Conservation (phyloP, 2,797 vertebrate genomes). For the Acipenser transmontanus region DNA sequence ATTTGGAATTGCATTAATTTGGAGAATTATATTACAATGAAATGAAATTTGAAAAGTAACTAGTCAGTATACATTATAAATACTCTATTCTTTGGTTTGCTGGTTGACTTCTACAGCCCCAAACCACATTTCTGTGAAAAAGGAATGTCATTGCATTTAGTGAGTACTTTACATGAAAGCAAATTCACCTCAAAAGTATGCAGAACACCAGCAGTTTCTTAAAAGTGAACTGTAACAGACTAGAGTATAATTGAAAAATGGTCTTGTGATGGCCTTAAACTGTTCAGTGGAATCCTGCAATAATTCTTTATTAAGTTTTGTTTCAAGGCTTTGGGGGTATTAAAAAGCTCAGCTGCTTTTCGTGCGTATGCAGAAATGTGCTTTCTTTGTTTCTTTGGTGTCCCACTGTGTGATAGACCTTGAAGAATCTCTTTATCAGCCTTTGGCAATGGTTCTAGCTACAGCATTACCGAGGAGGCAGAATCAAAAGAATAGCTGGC, state of each 20-base stretch:
- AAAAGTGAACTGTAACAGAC: not conserved
- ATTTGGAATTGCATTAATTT: too few species aligned
- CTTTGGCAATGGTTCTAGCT: not conserved
- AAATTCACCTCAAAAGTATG: not conserved
- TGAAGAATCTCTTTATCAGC: not conserved
- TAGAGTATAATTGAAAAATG: not conserved
- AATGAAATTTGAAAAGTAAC: too few species aligned
- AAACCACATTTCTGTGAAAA: too few species aligned
- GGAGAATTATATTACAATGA: too few species aligned
- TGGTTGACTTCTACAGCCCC: too few species aligned
- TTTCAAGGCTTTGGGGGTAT: not conserved
- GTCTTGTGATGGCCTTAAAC: not conserved
- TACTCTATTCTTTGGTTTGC: too few species aligned
- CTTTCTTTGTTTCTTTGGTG: not conserved
- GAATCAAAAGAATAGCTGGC: constrained; percentile 3
- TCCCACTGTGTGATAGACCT: constrained; percentile 1
- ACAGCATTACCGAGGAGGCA: not conserved
- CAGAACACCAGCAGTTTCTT: not conserved
- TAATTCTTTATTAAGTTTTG: not conserved
- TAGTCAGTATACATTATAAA: too few species aligned
- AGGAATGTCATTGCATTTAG: too few species aligned
- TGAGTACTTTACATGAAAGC: too few species aligned
- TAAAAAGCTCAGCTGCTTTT: not conserved
- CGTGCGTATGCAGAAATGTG: not conserved
- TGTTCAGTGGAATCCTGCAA: not conserved